A percentile compares a stretch with the other conserved stretches of the same genome.
Conservation (phyloP, 2,888 invertebrate genomes). For the Drosophila lacicola region DNA sequence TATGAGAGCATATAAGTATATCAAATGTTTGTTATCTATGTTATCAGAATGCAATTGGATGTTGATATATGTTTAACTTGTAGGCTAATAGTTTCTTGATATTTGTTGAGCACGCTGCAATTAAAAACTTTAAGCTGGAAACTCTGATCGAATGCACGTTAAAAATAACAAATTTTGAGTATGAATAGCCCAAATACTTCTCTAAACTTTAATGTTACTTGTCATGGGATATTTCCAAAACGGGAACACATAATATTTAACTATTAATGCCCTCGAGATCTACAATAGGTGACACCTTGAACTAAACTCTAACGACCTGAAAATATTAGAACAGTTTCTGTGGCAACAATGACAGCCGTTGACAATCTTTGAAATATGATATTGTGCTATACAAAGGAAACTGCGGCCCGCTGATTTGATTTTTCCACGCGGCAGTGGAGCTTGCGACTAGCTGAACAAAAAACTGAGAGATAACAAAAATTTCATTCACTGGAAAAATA, state of each 20-base stretch:
- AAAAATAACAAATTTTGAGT: background rate
- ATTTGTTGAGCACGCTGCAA: too few relatives aligned
- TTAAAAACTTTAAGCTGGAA: too few relatives aligned
- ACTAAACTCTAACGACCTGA: constrained; percentile 54
- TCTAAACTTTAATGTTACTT: background rate
- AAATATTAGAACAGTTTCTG: constrained; percentile 63
- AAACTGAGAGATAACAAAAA: constrained; percentile 14
- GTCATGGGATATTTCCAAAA: background rate
- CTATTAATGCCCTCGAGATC: constrained; percentile 29
- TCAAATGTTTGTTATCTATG: too few relatives aligned
- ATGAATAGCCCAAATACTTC: background rate
- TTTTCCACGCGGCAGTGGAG: constrained; percentile 4
- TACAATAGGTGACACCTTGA: constrained; percentile 24
- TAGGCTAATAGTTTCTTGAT: too few relatives aligned
- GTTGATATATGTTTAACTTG: too few relatives aligned
- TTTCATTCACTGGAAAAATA: constrained; percentile 42
- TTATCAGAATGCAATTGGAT: too few relatives aligned
- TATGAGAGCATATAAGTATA: too few relatives aligned
- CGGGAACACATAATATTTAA: constrained; percentile 39
- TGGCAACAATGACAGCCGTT: constrained; percentile 67
- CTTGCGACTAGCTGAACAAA: constrained; percentile 46
- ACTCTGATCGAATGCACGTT: background rate
- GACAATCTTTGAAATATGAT: constrained; percentile 76
- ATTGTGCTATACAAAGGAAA: constrained; percentile 32
- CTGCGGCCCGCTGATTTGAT: constrained; percentile 40